Base-by-base conservation (phyloP, 2,888 invertebrate species). In the Endomychus coccineus region DNA sequence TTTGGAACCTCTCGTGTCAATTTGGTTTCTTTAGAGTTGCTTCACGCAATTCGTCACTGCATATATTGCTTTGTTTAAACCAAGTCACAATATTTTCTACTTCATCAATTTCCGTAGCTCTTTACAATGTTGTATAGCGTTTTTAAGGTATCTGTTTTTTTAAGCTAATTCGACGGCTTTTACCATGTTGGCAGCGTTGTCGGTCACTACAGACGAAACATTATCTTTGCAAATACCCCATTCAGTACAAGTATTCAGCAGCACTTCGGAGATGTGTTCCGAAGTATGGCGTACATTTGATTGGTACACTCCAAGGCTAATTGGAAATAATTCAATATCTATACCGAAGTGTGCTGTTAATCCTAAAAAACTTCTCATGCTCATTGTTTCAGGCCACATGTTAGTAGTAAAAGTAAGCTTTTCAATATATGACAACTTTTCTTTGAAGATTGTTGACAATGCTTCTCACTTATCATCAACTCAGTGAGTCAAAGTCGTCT, bases 281-380 rank as follows among this genome's bases (percentile, higher is more conserved):
- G 57, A 58, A 31, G 59, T 59, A 47, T 62, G 55, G 4, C 56
- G 37, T 42, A 59, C 58, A 45, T 52, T 41, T 34, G 51, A 50
- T 13, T 61, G 36, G 37, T 58, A 57, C 11, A 62, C 54, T 23
- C 61, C 57, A n/a, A 61, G 36, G 49, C 51, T 56, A 2, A 55
- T 41, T 4, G 53, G 51, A 44, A 34, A 16, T 16, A 58, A 30
- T 46, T 56, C 50, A 46, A 37, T 55, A 23, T 43, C 51, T 10
- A 51, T 42, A 33, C 54, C 54, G 28, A 58, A 59, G 39, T 61
- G 54, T 27, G 45, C 58, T 37, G 61, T 58, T 32, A 61, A 36
- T 17, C 59, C 56, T 43, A 59, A 34, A 46, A 45, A 55, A 36
- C 53, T 52, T 39, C 40, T 39, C 34, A 40, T 53, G 12, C 36